phyloP scores from a whole-genome alignment of 2,113 vertebrate species.

The Gracilinanus agilis region DNA sequence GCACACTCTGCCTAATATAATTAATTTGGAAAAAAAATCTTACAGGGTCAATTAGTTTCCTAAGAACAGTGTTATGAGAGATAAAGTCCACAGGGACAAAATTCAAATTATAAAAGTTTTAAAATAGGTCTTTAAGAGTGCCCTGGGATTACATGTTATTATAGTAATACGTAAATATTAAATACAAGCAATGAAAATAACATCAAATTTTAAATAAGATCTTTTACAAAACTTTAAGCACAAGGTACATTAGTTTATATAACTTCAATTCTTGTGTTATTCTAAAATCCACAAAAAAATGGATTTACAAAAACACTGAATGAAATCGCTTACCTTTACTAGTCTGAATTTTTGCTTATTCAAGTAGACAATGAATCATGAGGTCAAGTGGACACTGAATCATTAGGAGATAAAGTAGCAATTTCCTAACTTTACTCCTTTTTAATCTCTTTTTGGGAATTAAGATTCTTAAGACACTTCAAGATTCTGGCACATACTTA shows the following conservation, averaged over 20 bases:
- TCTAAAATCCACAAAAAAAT: background rate
- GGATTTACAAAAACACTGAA: background rate
- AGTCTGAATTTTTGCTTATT: background rate
- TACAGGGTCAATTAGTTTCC: background rate
- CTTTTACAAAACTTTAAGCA: background rate
- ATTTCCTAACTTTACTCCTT: background rate
- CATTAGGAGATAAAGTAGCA: background rate
- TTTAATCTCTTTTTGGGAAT: background rate
- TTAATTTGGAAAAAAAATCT: background rate
- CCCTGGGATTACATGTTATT: background rate
- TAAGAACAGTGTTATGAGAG: background rate
- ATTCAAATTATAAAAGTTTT: background rate
- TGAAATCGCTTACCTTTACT: background rate
- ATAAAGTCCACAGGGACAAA: background rate
- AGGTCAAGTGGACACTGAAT: background rate
- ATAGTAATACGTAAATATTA: background rate
- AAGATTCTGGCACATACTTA: background rate
- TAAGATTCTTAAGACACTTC: background rate
- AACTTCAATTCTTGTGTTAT: background rate
- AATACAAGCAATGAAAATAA: background rate
- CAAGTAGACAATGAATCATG: background rate
- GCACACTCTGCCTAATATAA: background rate
- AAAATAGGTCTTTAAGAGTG: background rate
- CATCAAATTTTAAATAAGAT: background rate
- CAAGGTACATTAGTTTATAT: background rate